Evolutionary conservation across 2,888 invertebrate species (phyloP).

Genomic region (Diaphora mendica): DNA sequence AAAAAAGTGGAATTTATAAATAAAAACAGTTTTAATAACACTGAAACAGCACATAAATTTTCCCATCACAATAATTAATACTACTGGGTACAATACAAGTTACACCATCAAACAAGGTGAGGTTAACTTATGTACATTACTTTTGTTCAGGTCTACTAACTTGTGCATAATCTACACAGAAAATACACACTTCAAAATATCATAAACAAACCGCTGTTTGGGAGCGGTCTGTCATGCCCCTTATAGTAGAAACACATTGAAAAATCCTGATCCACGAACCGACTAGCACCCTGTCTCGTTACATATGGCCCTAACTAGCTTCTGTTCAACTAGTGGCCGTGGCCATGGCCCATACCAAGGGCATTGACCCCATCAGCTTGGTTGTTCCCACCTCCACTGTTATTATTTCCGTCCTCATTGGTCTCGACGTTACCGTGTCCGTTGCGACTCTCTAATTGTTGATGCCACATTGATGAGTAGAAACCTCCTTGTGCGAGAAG

Average conservation of each 20-base stretch:
- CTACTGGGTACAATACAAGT: conserved; percentile 72
- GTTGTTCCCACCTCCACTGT: conserved; percentile 38
- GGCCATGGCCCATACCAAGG: conserved; percentile 58
- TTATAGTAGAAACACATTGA: conserved; percentile 20
- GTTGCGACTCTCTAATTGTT: conserved; percentile 90
- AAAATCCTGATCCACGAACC: conserved; percentile 51
- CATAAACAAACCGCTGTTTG: conserved; percentile 50
- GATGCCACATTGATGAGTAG: conserved; percentile 97
- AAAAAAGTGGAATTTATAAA: conserved; percentile 46
- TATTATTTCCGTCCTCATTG: conserved; percentile 48
- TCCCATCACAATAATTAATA: conserved; percentile 78
- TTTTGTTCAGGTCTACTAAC: conserved; percentile 22
- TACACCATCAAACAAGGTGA: conserved; percentile 60
- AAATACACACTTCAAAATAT: conserved; percentile 34
- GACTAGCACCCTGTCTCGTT: conserved; percentile 51
- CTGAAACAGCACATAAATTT: conserved; percentile 75
- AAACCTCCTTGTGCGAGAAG: conserved; percentile 89
- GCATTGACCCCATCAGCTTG: conserved; percentile 52
- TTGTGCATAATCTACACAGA: conserved; percentile 42
- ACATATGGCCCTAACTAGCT: conserved; percentile 27
- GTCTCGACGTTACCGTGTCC: conserved; percentile 53
- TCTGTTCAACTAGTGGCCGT: conserved; percentile 45
- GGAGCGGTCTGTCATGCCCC: conserved; percentile 62
- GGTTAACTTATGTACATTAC: conserved; percentile 62
- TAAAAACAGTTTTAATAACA: conserved; percentile 78